phyloP scores from a whole-genome alignment of 2,113 vertebrate genomes.

The Larimichthys crocea region DNA sequence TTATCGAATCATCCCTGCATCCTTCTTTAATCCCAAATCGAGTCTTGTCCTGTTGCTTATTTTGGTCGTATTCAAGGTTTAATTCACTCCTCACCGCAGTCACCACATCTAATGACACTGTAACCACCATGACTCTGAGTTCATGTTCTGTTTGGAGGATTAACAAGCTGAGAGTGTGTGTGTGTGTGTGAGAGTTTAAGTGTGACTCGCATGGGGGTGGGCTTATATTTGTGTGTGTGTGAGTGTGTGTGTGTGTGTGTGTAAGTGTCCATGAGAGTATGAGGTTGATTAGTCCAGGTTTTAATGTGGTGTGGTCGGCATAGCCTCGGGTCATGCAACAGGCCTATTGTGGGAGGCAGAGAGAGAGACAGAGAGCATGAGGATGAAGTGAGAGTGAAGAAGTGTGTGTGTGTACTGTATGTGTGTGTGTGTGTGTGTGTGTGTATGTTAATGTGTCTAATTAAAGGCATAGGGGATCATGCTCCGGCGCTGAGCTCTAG shows the following conservation, averaged over 20 bases:
- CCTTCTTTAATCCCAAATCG: slow-evolving; percentile 38
- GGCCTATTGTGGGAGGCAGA: slow-evolving; percentile 83
- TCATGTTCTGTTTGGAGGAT: slow-evolving; percentile 67
- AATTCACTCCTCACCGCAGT: slow-evolving; percentile 59
- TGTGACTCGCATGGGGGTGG: slow-evolving; percentile 1
- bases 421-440: slow-evolving; percentile 51
- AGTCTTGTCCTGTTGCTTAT: slow-evolving; percentile 42
- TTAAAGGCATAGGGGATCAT: slow-evolving; percentile 82
- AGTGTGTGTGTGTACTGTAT: slow-evolving; percentile 20
- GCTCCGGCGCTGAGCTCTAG: slow-evolving; percentile 76
- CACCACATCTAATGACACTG: slow-evolving; percentile 66
- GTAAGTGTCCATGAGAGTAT: slow-evolving; percentile 83
- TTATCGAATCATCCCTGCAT: slow-evolving; percentile 34
- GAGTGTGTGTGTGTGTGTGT: slow-evolving; percentile 56
- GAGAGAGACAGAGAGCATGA: slow-evolving; percentile 40
- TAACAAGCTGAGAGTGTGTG: slow-evolving; percentile 60
- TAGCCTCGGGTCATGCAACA: slow-evolving; percentile 87
- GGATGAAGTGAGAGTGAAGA: slow-evolving; percentile 45
- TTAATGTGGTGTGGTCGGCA: slow-evolving; percentile 87
- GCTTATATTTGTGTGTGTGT: slow-evolving; percentile 41
- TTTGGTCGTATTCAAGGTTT: slow-evolving; percentile 41
- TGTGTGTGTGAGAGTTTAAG: slow-evolving; percentile 32
- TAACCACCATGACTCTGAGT: slow-evolving; percentile 45
- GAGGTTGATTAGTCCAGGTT: slow-evolving; percentile 84
- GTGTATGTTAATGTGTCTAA: slow-evolving; percentile 83